Evolutionary conservation across 2,888 invertebrate genomes (phyloP), one percentile per base, ranked within the genome.

Genomic region (Patella ulyssiponensis): DNA sequence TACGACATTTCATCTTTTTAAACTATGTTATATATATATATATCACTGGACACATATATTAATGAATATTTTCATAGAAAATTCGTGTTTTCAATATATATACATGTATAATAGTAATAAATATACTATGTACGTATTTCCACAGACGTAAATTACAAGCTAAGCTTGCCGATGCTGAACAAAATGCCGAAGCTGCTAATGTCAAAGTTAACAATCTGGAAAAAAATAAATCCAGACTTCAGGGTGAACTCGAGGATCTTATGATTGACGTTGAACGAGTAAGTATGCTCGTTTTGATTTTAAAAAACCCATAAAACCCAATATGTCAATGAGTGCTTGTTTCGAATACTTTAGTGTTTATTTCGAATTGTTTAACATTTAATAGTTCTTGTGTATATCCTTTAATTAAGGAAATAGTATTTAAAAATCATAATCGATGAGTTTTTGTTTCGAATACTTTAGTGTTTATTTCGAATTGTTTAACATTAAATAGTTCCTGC

Each of bases 171-270:
- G 98, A 98, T 92, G 97, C 98, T 89, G 97, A 98, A 93, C 97
- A 97, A 93, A 96, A 97, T 92, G 96, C 98, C 91, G 98, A 98
- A 93, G 96, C 64, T 23, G 64, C 64, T 3, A 64, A 64, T 15
- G 23, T 64, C 14, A 64, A 64, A 14, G 23, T 64, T 97, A 95
- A 96, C 90, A 96, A 96, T 84, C 95, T 98, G 89, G 98, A 98
- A 92, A 98, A 98, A 95, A 97, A 96, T 94, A 98, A 98, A 93
- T 96, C 97, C 93, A 95, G 98, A 88, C 94, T 99, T 90, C 94
- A 97, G 88, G 97, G 96, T 90, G 98, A 99, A 93, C 96, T 27
- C 33, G 71, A 71, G 33, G 71, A 71, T 71, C 51, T 71, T 71
- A 71, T 71, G 44, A n/a, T 71, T 17, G 71, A 71, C n/a, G 51